Evolutionary conservation across 53 echinoderm and acorn worm species (phyloP), one percentile per base, ranked within the genome.

Genomic region (Stichopus horrens): DNA sequence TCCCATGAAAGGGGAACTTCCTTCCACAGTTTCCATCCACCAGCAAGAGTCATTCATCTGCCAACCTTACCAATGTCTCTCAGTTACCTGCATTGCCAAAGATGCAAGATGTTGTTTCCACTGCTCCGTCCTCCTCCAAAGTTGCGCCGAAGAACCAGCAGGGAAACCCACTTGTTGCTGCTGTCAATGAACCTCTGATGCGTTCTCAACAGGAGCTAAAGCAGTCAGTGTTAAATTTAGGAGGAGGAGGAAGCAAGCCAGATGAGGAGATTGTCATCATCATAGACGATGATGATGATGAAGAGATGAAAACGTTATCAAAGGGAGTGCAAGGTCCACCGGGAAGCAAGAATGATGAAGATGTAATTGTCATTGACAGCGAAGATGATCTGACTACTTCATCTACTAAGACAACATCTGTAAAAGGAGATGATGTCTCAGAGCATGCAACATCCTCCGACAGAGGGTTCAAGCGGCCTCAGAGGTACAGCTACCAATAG

Each of bases 251-350:
- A 9, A 11, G 52, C 8, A 21, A 21, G 18, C 21, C 9, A 21
- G 58, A 11, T 4, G 81, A 21, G 8, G 85, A 85, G 65, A 67
- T 51, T 23, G 67, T 66, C 52, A 85, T 67, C 4, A 23, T 85
- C 23, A 67, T 85, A 18, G 11, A 55, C 21, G 89, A 89, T 10
- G 79, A 79, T 65, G 77, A 88, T 59, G 86, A 91, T 71, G 83
- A 78, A 10, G 53, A 18, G 55, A 53, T 81, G 21, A 53, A 75
- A 55, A 20, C 52, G 0, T 13, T 63, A 13, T 63, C 63, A 63
- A 63, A 63, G 63, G 19, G n/a, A 7, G 6, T 71, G 52, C 52
- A 53, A 21, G 23, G n/a, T 74, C 87, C 71, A 18, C 37, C 56
- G n/a, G 21, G 52, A 52, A 86, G 74, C 74, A 13, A 53, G 73